Percentiles rank a stretch among this genome's conserved stretches.
phyloP scores from a whole-genome alignment of 2,888 invertebrate species.

The Scelioninae gen. 1 region DNA sequence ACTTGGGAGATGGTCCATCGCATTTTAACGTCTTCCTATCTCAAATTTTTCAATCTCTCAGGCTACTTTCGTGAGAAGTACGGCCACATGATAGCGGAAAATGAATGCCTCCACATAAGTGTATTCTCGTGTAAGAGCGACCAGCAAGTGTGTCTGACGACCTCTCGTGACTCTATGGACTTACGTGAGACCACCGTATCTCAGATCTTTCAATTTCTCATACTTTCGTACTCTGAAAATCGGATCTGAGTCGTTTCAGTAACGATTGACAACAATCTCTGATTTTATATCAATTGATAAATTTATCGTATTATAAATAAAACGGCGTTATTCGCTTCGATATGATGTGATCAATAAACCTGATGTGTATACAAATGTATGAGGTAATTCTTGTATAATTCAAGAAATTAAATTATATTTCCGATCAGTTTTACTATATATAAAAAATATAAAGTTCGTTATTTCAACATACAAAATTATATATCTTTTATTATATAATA shows the following conservation, averaged over 20 bases:
- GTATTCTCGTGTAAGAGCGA: conserved; percentile 78
- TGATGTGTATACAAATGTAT: neutral
- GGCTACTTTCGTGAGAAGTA: conserved; percentile 73
- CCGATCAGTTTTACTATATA: neutral
- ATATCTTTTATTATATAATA: too few relatives aligned
- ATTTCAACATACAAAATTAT: too few relatives aligned
- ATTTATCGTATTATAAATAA: conserved; percentile 36
- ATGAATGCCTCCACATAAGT: conserved; percentile 80
- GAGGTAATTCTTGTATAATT: neutral
- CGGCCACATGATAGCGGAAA: conserved; percentile 78
- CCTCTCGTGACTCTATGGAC: conserved; percentile 79
- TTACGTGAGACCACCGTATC: conserved; percentile 75
- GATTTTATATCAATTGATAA: conserved; percentile 33
- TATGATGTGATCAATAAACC: neutral
- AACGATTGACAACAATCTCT: conserved; percentile 49
- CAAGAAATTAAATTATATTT: neutral
- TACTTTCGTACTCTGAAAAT: conserved; percentile 73
- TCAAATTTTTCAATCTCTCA: conserved; percentile 78
- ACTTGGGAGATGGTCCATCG: conserved; percentile 42
- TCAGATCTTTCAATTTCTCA: conserved; percentile 82
- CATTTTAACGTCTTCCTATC: conserved; percentile 76
- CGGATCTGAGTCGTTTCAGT: conserved; percentile 62
- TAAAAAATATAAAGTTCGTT: neutral
- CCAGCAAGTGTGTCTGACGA: conserved; percentile 76
- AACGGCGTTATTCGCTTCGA: neutral